Conservation (phyloP, 2,888 invertebrate genomes). For the Melanotus villosus region DNA sequence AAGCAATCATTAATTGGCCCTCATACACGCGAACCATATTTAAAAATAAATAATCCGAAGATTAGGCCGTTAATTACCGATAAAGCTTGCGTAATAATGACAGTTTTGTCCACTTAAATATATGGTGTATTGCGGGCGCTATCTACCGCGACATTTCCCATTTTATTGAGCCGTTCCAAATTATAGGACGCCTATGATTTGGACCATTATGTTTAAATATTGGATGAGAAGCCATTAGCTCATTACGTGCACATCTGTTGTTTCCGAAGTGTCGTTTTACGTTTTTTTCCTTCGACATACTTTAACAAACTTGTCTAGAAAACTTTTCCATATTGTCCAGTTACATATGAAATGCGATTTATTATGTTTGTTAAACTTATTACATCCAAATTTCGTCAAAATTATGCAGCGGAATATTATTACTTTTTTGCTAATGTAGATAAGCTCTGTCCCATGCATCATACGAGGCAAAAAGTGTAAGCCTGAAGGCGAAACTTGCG, state of each 20-base stretch:
- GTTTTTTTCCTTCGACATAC: neutral
- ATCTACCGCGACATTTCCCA: neutral
- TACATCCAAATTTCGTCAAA: neutral
- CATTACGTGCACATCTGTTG: slow-evolving; percentile 13
- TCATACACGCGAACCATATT: too few species aligned
- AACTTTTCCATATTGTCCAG: too few species aligned
- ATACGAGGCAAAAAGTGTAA: slow-evolving; percentile 13
- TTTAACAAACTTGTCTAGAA: neutral
- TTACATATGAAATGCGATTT: too few species aligned
- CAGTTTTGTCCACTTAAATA: neutral
- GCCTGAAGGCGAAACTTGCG: slow-evolving; percentile 11
- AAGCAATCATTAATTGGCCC: too few species aligned
- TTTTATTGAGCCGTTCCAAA: slow-evolving; percentile 17
- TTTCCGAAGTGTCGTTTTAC: neutral
- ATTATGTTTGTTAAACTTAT: neutral
- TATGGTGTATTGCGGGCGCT: neutral
- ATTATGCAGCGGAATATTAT: slow-evolving; percentile 12
- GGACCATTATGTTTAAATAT: slow-evolving; percentile 9
- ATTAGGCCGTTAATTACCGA: too few species aligned
- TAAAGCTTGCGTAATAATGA: too few species aligned
- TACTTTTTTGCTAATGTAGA: slow-evolving; percentile 20
- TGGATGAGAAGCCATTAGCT: slow-evolving; percentile 15
- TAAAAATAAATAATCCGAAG: too few species aligned
- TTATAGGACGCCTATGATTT: slow-evolving; percentile 12
- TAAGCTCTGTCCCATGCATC: slow-evolving; percentile 19